Evolutionary conservation across 1,140 invertebrate species (phyloP), one percentile per base, ranked within the genome.

Genomic region (Drosophila burlai): DNA sequence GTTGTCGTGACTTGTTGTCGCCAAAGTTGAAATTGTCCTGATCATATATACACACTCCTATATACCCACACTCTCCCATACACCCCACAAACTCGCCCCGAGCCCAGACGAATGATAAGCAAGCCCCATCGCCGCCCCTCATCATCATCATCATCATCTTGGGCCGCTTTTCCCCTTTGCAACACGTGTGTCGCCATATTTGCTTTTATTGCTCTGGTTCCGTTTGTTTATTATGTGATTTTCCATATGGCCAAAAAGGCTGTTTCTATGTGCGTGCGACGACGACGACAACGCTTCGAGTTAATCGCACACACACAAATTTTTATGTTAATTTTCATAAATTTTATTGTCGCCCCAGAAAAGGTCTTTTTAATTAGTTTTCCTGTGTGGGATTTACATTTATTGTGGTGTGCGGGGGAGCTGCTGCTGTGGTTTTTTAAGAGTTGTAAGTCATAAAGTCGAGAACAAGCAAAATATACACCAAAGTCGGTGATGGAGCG

Each of bases 251-350:
- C 68, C 54, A 80, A 77, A 63, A 75, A 61, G 26, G 49, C 45
- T 43, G 54, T 58, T 46, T 55, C 57, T 63, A 68, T 68, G 81
- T 74, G 81, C 81, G 77, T 85, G 85, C 76, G 69, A 29, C 26
- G 9, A 50, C 47, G 47, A 49, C 21, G 7, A 49, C 24, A 3
- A 29, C 15, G 54, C 81, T 79, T 64, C 67, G 57, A 90, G 85
- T 91, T 90, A 90, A 90, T 90, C 85, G 84, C 81, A 81, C 81
- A 52, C 49, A 52, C 49, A 83, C 80, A 80, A 83, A 83, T 83
- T 91, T 91, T 91, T 89, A 91, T 91, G 89, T 85, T 89, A 90
- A 91, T 91, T 91, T 91, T 91, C 89, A 89, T 91, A 91, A 91
- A 91, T 91, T 91, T 91, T 91, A 91, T 91, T 91, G 80, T 87